Percentiles rank a stretch among this genome's conserved stretches.
Conservation (phyloP, 2,888 invertebrate genomes). For the Tachina grossa region DNA sequence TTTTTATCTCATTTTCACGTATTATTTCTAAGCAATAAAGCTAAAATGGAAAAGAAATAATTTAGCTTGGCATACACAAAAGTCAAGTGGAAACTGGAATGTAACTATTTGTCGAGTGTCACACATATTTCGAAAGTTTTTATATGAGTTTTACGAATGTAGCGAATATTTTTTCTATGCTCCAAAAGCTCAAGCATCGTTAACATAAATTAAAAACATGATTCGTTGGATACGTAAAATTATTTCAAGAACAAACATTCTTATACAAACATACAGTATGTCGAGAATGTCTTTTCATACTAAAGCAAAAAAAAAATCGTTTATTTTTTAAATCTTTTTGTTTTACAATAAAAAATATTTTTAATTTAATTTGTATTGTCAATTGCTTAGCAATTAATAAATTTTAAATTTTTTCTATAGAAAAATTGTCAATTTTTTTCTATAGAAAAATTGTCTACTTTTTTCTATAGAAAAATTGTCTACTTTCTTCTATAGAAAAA, state of each 20-base stretch:
- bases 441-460: too few relatives aligned
- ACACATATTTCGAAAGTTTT: too few relatives aligned
- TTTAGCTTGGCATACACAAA: not conserved
- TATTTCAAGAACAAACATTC: not conserved
- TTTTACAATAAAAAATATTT: too few relatives aligned
- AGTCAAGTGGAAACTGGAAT: slow-evolving; percentile 40
- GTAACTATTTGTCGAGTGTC: not conserved
- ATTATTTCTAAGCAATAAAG: slow-evolving; percentile 25
- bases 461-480: too few relatives aligned
- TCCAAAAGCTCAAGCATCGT: slow-evolving; percentile 48
- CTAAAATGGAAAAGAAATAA: not conserved
- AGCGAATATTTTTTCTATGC: slow-evolving; percentile 8
- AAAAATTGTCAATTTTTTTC: too few relatives aligned
- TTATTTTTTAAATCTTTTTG: too few relatives aligned
- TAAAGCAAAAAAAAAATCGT: too few relatives aligned
- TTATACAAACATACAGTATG: not conserved
- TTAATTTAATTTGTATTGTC: too few relatives aligned
- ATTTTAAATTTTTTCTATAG: too few relatives aligned
- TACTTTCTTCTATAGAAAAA: too few relatives aligned
- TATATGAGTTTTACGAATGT: not conserved
- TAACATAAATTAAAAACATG: slow-evolving; percentile 60
- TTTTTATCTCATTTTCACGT: not conserved
- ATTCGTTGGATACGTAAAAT: slow-evolving; percentile 14
- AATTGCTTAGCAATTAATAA: too few relatives aligned
- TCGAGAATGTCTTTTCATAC: too few relatives aligned